Percentiles rank a stretch among this genome's conserved stretches.
Evolutionary conservation across 1,140 invertebrate genomes (phyloP).

Genomic region (Wasmannia auropunctata): DNA sequence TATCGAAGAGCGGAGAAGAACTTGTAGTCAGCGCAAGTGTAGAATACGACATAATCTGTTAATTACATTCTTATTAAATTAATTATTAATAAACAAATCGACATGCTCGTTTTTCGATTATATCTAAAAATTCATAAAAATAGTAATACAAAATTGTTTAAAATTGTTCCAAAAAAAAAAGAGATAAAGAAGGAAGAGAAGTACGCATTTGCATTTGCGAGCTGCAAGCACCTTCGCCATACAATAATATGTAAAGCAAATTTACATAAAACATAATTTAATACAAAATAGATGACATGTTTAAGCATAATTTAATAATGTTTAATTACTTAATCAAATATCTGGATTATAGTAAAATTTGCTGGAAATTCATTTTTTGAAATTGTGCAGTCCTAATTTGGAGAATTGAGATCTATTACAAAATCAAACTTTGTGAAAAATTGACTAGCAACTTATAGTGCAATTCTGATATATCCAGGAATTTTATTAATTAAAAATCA

Average conservation of each 20-base stretch:
- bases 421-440: slow-evolving; percentile 9
- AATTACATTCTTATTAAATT: slow-evolving; percentile 20
- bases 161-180: not conserved
- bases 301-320: not conserved
- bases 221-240: too few relatives aligned
- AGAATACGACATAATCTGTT: not conserved
- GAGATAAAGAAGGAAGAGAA: not conserved
- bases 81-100: not conserved
- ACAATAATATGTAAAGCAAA: not conserved
- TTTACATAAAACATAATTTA: slow-evolving; percentile 11
- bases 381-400: too few relatives aligned
- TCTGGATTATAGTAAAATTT: too few relatives aligned
- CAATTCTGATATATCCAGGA: not conserved
- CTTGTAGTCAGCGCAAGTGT: too few relatives aligned
- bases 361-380: not conserved
- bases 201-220: not conserved
- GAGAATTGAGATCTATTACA: too few relatives aligned
- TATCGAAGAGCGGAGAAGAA: not conserved
- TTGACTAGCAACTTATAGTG: not conserved
- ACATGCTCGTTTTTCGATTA: not conserved
- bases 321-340: slow-evolving; percentile 13
- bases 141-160: not conserved
- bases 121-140: not conserved
- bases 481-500: not conserved
- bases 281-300: not conserved